These are phyloP conservation scores for Heterodera carotae DNA, from an alignment of 1,140 invertebrate genomes.

Conservation along the genomic window DNA sequence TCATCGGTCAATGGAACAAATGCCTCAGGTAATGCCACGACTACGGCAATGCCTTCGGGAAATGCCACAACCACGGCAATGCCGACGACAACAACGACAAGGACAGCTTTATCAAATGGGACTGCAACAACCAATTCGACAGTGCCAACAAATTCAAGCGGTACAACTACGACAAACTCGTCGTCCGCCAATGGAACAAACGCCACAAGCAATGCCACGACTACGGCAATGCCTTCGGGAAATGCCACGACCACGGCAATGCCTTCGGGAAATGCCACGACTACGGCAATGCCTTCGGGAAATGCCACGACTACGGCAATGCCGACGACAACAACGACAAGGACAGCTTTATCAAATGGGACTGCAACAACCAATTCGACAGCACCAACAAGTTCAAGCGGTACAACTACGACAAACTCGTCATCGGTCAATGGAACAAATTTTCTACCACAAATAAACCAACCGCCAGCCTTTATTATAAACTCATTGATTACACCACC, in stretches of 20 bases:
- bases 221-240: too few relatives aligned
- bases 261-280: too few relatives aligned
- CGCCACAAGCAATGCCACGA: too few relatives aligned
- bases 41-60: neutral
- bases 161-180: too few relatives aligned
- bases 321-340: neutral
- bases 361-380: neutral
- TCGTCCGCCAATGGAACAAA: neutral
- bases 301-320: neutral
- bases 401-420: neutral
- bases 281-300: too few relatives aligned
- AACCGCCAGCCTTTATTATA: neutral
- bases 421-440: neutral
- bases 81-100: neutral
- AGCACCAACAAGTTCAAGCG: conserved; percentile 5
- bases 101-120: neutral
- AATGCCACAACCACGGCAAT: neutral
- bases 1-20: neutral
- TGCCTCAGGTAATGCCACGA: neutral
- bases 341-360: neutral
- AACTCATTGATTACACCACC: neutral
- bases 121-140: neutral
- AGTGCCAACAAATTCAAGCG: too few relatives aligned
- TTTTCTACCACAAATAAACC: neutral
- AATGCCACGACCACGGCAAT: too few relatives aligned